These are phyloP conservation scores for Sus cebifrons DNA, from an alignment of 2,797 vertebrate species.

Conservation along the genomic window DNA sequence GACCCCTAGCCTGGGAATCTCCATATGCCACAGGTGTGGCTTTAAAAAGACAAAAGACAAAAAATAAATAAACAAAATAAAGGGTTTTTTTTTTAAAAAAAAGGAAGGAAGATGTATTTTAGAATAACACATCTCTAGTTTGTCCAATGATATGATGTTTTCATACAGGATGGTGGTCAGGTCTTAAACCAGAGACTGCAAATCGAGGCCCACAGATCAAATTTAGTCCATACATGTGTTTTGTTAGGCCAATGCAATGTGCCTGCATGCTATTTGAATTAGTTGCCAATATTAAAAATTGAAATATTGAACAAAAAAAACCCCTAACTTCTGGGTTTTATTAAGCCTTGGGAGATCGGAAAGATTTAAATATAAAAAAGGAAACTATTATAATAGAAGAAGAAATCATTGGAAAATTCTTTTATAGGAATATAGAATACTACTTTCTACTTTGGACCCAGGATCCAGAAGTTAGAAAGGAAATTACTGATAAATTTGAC, in stretches of 20 bases:
- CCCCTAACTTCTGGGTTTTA: neutral
- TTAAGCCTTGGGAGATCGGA: constrained; percentile 51
- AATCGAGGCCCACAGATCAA: neutral
- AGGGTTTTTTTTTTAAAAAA: too few species aligned
- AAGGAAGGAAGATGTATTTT: neutral
- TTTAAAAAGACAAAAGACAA: too few species aligned
- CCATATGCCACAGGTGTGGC: too few species aligned
- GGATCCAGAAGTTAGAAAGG: constrained; percentile 4
- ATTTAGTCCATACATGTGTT: neutral
- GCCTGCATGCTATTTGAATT: neutral
- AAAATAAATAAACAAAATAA: too few species aligned
- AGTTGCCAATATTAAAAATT: constrained; percentile 37
- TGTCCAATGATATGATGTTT: neutral
- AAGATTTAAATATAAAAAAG: constrained; percentile 14
- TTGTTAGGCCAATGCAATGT: neutral
- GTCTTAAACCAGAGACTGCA: neutral
- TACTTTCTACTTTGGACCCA: neutral
- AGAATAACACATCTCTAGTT: neutral
- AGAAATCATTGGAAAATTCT: constrained; percentile 36
- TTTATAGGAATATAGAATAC: constrained; percentile 31
- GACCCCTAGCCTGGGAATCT: too few species aligned
- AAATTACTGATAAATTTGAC: constrained; percentile 38
- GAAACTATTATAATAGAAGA: constrained; percentile 1
- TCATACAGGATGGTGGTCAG: neutral
- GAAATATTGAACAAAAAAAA: neutral